Evolutionary conservation across 2,888 invertebrate genomes (phyloP), one percentile per base, ranked within the genome.

Genomic region (Perizoma affinitatum): DNA sequence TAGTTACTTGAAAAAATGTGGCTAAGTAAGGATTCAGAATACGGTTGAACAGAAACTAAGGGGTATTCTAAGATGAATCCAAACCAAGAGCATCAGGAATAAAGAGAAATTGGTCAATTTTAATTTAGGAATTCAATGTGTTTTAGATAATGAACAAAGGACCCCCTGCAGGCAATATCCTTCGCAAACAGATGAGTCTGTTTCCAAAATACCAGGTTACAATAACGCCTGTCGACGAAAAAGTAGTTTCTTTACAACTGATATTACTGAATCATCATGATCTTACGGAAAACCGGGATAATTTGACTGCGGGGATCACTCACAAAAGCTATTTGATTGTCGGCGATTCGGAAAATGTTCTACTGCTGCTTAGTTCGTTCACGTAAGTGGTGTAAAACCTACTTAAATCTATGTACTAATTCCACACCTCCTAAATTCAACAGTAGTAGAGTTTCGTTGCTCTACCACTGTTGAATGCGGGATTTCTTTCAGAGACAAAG

Each of bases 151-250:
- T 96, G 73, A 95, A 95, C 79, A 93, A 95, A 78, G 94, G 95
- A 45, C 94, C 96, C 9, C 96, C 96, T 47, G 94, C 95, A 68
- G 96, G 96, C 4, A 95, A 95, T 76, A 83, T 93, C 46, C 77
- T 96, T 4, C 90, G 93, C 45, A 94, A 95, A 64, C 93, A 94
- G 81, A 93, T 95, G 9, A 82, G 85, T 47, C 83, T 93, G 22
- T 86, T 96, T 4, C 96, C 96, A 0, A 93, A 93, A 71, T 96
- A 96, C 80, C 81, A 86, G 34, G 65, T 95, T 10, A 80, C 79
- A 1, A 72, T 91, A 34, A 84, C 79, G 9, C 83, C 88, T 11
- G 63, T 85, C 35, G 83, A 86, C 61, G 77, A 83, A 52, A 78
- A 73, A 36, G 79, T 82, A 0, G 78, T 92, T 2, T 71, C 75